Evolutionary conservation across 2,797 vertebrate genomes (phyloP).

Genomic region (Cirrhinus mrigala): DNA sequence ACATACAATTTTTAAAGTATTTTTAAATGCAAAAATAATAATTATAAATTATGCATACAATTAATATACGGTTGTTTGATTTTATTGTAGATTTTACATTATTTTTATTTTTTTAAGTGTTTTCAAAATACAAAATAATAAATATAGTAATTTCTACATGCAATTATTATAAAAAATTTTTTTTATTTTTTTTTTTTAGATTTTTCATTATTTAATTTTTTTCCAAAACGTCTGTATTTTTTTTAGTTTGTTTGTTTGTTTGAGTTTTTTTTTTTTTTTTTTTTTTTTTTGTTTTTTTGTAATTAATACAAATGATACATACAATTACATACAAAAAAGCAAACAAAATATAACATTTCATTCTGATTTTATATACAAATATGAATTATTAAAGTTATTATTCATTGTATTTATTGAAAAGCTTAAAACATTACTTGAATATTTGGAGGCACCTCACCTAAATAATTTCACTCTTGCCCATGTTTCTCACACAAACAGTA

Average conservation of each 20-base stretch:
- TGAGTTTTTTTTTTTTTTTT: not conserved
- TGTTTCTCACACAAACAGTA: constrained; percentile 2
- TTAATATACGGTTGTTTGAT: too few species aligned
- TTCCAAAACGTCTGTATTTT: not conserved
- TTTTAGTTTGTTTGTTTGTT: too few species aligned
- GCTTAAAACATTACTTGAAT: not conserved
- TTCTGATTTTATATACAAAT: not conserved
- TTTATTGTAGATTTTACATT: too few species aligned
- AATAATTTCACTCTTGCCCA: not conserved
- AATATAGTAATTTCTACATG: too few species aligned
- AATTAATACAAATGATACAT: not conserved
- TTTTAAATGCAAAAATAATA: too few species aligned
- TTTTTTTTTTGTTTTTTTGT: not conserved
- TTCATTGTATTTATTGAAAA: not conserved
- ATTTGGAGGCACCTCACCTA: not conserved
- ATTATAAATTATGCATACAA: too few species aligned
- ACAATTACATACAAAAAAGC: not conserved
- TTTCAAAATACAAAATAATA: too few species aligned
- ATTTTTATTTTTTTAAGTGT: too few species aligned
- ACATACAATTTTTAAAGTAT: too few species aligned
- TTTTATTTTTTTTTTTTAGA: too few species aligned
- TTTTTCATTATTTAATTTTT: not conserved
- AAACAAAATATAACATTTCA: not conserved
- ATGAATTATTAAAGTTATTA: not conserved
- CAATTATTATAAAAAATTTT: too few species aligned